Base-by-base conservation (phyloP, 1,140 invertebrate genomes). In the Lerema accius region DNA sequence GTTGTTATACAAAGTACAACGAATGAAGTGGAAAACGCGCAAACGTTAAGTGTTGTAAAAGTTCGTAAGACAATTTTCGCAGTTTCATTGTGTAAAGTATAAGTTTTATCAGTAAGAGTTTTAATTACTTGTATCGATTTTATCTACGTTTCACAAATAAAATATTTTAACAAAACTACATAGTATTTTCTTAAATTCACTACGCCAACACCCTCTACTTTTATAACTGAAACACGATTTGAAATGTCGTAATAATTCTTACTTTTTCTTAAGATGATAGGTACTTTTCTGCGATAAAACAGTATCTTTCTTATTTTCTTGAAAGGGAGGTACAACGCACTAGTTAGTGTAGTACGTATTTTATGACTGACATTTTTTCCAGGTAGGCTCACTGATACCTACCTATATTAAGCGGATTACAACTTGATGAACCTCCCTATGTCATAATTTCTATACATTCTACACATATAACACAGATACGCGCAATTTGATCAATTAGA, bases 81-180 rank as follows among this genome's bases (percentile, higher is more conserved):
- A 81, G 76, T 84, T 90, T 88, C 82, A 88, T 86, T 85, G 82
- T 88, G 78, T 90, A 84, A 88, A 85, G 84, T 76, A 76, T 90
- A 90, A 90, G 87, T 86, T 84, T 72, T 86, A 82, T 84, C 71
- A 84, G 65, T 90, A 90, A 88, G 85, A 86, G 80, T 86, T 90
- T 89, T 86, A 87, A 87, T 87, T 90, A 88, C 84, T 86, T 88
- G 85, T 90, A 90, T 90, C 85, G 79, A 88, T 90, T 90, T 90
- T 90, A 90, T 90, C 87, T 90, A 90, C 85, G 87, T 90, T 90
- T 90, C 87, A 90, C 82, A 90, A 90, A 86, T 90, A 90, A 90
- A 90, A 86, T 87, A 90, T 87, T 90, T 87, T 90, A 88, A 88
- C 84, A 88, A 90, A 88, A 83, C 62, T 61, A 77, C 53, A 67